These are phyloP conservation scores for Sciurus carolinensis DNA, from an alignment of 2,797 vertebrate species.

Conservation along the genomic window DNA sequence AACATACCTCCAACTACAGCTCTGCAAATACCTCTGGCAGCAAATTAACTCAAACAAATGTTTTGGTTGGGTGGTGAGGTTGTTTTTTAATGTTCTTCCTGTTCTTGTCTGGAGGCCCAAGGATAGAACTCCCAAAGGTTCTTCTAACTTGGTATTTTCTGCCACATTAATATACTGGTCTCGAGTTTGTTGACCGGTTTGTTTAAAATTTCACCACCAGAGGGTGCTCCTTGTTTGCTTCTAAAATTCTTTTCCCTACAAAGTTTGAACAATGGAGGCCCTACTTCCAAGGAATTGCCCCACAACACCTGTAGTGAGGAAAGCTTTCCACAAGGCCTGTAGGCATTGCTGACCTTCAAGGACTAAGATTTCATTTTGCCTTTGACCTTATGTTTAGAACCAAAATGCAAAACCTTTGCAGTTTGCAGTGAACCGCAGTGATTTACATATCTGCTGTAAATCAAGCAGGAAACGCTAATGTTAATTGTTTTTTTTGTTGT, in stretches of 20 bases:
- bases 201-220: conserved; percentile 75
- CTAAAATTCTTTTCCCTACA: background rate
- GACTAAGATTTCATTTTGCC: background rate
- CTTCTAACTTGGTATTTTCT: conserved; percentile 55
- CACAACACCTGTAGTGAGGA: background rate
- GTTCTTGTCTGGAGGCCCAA: conserved; percentile 59
- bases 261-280: background rate
- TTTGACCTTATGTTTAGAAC: background rate
- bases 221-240: conserved; percentile 69
- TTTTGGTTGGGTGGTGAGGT: conserved; percentile 74
- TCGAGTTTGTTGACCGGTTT: background rate
- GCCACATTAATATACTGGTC: background rate
- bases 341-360: background rate
- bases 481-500: background rate
- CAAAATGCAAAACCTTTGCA: conserved; percentile 33
- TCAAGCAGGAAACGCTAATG: background rate
- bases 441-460: background rate
- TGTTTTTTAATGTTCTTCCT: conserved; percentile 76
- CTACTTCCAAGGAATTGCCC: background rate
- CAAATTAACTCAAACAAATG: conserved; percentile 81
- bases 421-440: background rate
- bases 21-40: conserved; percentile 76
- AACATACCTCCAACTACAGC: conserved; percentile 69
- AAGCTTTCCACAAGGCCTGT: background rate
- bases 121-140: conserved; percentile 40